A percentile compares a stretch with the other conserved stretches of the same genome.
Conservation (phyloP, 2,888 invertebrate species). For the Sinhomidia bicolor region DNA sequence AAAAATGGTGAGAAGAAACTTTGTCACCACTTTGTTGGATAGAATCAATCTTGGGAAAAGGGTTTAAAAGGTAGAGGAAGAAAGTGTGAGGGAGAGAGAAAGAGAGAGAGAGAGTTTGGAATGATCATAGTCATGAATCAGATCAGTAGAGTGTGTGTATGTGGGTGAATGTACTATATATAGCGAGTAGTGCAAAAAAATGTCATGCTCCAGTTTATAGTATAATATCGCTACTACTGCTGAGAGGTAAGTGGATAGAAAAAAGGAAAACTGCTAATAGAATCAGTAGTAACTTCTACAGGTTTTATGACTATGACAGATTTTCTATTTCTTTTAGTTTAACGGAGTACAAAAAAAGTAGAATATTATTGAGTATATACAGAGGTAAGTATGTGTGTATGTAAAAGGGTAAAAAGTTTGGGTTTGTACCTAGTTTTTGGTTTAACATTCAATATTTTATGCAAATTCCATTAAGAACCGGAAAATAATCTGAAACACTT, state of each 20-base stretch:
- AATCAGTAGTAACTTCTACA: background rate
- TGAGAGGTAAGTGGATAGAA: slow-evolving; percentile 5
- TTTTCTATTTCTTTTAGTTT: background rate
- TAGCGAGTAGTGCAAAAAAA: too few species aligned
- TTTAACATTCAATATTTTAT: background rate
- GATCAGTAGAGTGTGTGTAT: too few species aligned
- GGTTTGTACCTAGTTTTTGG: too few species aligned
- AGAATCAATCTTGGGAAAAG: slow-evolving; percentile 28
- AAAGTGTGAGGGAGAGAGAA: background rate
- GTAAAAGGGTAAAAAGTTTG: too few species aligned
- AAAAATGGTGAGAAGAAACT: slow-evolving; percentile 12
- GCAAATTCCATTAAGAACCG: background rate
- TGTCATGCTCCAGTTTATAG: too few species aligned
- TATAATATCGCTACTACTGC: too few species aligned
- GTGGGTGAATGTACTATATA: too few species aligned
- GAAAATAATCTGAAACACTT: background rate
- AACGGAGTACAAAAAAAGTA: background rate
- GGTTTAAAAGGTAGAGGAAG: slow-evolving; percentile 22
- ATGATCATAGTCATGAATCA: background rate
- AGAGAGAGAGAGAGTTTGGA: background rate
- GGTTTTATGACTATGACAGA: background rate
- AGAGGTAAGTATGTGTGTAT: too few species aligned
- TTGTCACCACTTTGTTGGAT: background rate
- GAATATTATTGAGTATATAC: background rate
- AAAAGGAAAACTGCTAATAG: background rate